Base-by-base conservation (phyloP, 1,140 invertebrate genomes). In the Drosophila virilis region DNA sequence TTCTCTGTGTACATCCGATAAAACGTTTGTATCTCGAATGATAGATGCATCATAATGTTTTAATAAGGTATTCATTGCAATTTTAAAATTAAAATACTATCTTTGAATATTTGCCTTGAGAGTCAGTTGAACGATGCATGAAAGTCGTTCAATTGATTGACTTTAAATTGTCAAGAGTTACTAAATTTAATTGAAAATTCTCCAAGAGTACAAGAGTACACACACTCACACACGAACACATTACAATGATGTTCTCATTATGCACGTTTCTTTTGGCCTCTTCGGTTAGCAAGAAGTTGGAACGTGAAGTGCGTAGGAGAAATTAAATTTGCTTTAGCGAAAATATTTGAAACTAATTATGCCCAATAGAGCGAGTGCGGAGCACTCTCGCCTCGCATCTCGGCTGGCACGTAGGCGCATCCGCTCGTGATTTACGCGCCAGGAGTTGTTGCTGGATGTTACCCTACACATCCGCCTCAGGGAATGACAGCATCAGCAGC, bases 341-440 rank as follows among this genome's bases (percentile, higher is more conserved):
- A 90, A 90, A 90, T 90, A 86, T 90, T 90, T 78, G 86, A 86
- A 90, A 90, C 86, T 90, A 90, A 90, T 90, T 90, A 90, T 90
- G 78, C 86, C 86, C 86, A 82, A 90, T 90, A 90, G 81, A 80
- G 82, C 72, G 62, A 70, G 75, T 66, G 52, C 38, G 35, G 22
- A 73, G 43, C 51, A 51, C 62, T 55, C 32, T 48, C 45, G 55
- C 37, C 22, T 65, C 59, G 57, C 51, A 48, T 46, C 45, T 43
- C 40, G 57, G 52, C 48, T 62, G 83, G 74, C 82, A 78, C 68
- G 77, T 79, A 73, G 83, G 83, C 68, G 78, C 83, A 88, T 88
- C 79, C 83, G 83, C 59, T 88, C 79, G 69, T 83, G 79, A 86
- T 88, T 86, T 88, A 83, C 74, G 75, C 72, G 78, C 62, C 46